These are phyloP conservation scores for Myotis daubentonii DNA, from an alignment of 2,797 vertebrate genomes.

Conservation along the genomic window DNA sequence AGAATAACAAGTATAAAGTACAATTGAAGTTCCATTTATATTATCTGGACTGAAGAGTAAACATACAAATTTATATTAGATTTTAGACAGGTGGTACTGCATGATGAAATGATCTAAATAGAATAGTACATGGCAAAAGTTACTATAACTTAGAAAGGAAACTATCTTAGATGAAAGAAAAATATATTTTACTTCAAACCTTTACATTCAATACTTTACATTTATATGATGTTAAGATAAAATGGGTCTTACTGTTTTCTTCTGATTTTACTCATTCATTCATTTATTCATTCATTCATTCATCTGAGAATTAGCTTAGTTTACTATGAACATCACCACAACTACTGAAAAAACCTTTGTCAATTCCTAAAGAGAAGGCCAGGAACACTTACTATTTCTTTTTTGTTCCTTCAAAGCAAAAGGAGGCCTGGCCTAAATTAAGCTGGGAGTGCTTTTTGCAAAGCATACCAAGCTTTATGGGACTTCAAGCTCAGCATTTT, in stretches of 20 bases:
- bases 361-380: constrained; percentile 70
- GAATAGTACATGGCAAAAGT: not conserved
- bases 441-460: constrained; percentile 82
- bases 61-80: not conserved
- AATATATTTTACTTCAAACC: not conserved
- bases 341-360: constrained; percentile 70
- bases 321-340: constrained; percentile 12
- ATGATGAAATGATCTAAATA: not conserved
- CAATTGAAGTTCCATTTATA: not conserved
- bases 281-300: not conserved
- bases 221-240: not conserved
- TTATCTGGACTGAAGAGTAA: constrained; percentile 3
- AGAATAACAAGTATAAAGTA: not conserved
- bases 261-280: not conserved
- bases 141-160: not conserved
- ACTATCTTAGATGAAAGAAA: not conserved
- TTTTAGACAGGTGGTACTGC: not conserved
- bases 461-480: constrained; percentile 87
- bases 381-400: constrained; percentile 81
- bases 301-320: not conserved
- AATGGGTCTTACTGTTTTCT: not conserved
- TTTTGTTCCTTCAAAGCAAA: constrained; percentile 86
- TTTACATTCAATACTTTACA: not conserved
- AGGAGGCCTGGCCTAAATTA: constrained; percentile 86
- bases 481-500: constrained; percentile 84